These are phyloP conservation scores for Phaethon lepturus DNA, from an alignment of 2,113 vertebrate species.

Conservation along the genomic window DNA sequence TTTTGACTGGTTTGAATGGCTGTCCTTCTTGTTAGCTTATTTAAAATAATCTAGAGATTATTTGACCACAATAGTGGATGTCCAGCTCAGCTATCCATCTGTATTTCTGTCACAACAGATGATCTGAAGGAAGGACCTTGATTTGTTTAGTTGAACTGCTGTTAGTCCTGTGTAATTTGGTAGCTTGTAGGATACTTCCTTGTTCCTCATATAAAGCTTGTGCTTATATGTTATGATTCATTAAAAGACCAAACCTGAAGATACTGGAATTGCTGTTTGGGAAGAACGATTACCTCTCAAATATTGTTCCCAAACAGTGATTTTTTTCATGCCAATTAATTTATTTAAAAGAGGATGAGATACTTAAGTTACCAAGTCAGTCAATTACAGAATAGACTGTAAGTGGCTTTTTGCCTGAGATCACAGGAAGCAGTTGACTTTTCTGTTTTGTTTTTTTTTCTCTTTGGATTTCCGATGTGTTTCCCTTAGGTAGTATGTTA, in stretches of 20 bases:
- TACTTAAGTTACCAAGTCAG: not conserved
- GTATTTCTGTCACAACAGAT: not conserved
- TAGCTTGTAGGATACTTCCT: not conserved
- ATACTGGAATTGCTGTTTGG: not conserved
- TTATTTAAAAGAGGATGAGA: not conserved
- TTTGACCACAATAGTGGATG: not conserved
- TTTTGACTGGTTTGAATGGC: not conserved
- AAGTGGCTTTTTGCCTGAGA: not conserved
- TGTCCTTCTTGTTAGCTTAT: not conserved
- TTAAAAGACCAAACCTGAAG: not conserved
- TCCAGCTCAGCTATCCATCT: not conserved
- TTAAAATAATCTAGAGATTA: not conserved
- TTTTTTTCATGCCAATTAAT: not conserved
- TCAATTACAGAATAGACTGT: not conserved
- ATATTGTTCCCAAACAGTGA: not conserved
- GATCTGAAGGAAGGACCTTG: not conserved
- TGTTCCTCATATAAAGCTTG: not conserved
- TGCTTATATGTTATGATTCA: not conserved
- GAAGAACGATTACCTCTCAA: not conserved
- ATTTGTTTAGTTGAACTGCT: not conserved
- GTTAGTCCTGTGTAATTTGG: not conserved
- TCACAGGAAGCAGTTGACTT: not conserved
- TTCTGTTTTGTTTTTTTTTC: not conserved
- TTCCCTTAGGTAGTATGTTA: not conserved
- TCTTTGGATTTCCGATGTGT: not conserved